Conservation (phyloP, 2,113 vertebrate genomes). For the Erythrolamprus reginae region DNA sequence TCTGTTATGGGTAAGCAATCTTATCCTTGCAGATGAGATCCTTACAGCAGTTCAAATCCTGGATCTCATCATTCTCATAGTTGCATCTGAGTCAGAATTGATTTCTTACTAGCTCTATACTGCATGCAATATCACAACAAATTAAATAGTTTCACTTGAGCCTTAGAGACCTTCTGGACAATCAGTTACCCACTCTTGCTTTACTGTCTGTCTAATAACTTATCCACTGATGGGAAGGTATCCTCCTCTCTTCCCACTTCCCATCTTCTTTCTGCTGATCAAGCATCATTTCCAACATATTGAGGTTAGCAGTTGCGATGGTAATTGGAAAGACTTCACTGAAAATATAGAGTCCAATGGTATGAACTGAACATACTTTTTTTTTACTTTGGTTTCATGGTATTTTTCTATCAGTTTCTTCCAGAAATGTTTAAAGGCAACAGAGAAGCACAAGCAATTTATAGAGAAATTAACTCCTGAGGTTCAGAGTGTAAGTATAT, state of each 20-base stretch:
- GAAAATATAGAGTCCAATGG: neutral
- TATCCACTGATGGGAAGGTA: neutral
- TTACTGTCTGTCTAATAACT: neutral
- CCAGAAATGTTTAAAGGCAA: constrained; percentile 67
- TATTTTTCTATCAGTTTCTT: constrained; percentile 62
- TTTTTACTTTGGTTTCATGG: neutral
- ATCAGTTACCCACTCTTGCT: neutral
- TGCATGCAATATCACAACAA: neutral
- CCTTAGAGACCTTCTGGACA: neutral
- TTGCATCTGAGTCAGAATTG: neutral
- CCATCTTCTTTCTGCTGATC: neutral
- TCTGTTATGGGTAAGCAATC: neutral
- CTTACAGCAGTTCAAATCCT: neutral
- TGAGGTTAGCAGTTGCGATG: neutral
- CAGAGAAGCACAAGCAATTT: constrained; percentile 63
- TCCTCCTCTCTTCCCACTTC: neutral
- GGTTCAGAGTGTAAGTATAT: constrained; percentile 63
- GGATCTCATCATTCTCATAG: neutral
- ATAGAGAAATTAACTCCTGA: constrained; percentile 60
- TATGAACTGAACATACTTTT: neutral
- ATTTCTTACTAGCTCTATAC: neutral
- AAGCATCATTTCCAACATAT: neutral
- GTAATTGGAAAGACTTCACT: neutral
- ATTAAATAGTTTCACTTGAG: neutral
- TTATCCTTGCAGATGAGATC: neutral